Evolutionary conservation across 2,113 vertebrate genomes (phyloP).

Genomic region (Pseudopipra pipra): DNA sequence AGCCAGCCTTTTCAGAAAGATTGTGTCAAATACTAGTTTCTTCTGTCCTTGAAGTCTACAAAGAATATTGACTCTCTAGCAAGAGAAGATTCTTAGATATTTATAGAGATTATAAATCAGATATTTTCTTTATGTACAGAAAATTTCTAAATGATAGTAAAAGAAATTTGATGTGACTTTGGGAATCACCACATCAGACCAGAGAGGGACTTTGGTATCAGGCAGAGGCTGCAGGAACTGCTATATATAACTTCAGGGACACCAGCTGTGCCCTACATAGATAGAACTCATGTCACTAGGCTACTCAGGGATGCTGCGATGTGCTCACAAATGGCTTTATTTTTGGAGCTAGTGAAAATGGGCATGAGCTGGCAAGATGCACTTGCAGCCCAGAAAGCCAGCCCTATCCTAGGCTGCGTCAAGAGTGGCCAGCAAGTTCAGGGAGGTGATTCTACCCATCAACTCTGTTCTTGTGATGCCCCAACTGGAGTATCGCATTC

Average conservation of each 20-base stretch:
- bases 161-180: neutral
- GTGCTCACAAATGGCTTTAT: neutral
- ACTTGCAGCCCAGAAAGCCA: neutral
- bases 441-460: neutral
- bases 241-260: neutral
- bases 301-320: neutral
- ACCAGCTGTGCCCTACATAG: neutral
- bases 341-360: neutral
- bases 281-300: neutral
- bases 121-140: neutral
- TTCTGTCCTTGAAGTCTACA: neutral
- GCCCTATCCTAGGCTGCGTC: neutral
- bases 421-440: fast-evolving
- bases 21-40: neutral
- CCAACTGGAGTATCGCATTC: neutral
- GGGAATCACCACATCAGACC: neutral
- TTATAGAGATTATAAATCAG: neutral
- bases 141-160: neutral
- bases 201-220: neutral
- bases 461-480: neutral
- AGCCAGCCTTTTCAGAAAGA: neutral
- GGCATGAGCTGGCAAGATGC: too few relatives aligned
- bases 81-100: neutral
- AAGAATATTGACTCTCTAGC: neutral
- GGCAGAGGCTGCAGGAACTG: neutral